Evolutionary conservation across 92 coral and sea anemone species (phyloP), one percentile per base, ranked within the genome.

Genomic region (Siderastrea radians): DNA sequence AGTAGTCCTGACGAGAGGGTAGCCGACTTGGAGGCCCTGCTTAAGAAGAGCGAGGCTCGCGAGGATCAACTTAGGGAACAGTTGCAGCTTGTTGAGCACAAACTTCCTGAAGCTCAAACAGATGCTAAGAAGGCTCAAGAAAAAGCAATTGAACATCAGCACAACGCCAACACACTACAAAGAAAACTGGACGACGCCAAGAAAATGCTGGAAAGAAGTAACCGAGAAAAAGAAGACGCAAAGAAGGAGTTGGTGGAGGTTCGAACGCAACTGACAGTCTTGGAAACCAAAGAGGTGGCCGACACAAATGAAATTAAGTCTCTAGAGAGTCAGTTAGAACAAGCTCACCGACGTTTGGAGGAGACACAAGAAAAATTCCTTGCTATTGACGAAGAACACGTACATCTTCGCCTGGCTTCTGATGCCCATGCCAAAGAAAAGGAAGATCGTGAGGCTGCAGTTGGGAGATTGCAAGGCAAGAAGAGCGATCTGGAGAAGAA

Each of bases 61-160:
- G 98, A 95, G 65, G 90, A 86, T 58, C 87, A 85, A 49, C 90
- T 95, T 3, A 86, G 92, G 61, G 88, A 95, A 63, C 96, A 95
- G 75, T 74, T 95, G 4, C 83, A 85, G 43, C 58, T 55, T 13
- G 81, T 80, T 75, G 89, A 86, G 45, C 59, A 87, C 55, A 92
- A 92, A 45, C 82, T 95, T 68, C 88, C 79, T 11, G 86, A 72
- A 55, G 70, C 78, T 13, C 96, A 95, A 49, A 83, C 88, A 16
- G 91, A 93, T 59, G 87, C 90, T 63, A 88, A 95, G 72, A 78
- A 73, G 52, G 71, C 86, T 3, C 90, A 93, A 60, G 95, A 95
- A 15, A 90, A 84, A 72, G 82, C 89, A 9, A 91, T 91, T 13
- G 94, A 93, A 61, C 72, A 83, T 50, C 91, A 92, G 43, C 96